These are phyloP conservation scores for Basileuterus tristriatus DNA, from an alignment of 2,797 vertebrate species.

Conservation along the genomic window DNA sequence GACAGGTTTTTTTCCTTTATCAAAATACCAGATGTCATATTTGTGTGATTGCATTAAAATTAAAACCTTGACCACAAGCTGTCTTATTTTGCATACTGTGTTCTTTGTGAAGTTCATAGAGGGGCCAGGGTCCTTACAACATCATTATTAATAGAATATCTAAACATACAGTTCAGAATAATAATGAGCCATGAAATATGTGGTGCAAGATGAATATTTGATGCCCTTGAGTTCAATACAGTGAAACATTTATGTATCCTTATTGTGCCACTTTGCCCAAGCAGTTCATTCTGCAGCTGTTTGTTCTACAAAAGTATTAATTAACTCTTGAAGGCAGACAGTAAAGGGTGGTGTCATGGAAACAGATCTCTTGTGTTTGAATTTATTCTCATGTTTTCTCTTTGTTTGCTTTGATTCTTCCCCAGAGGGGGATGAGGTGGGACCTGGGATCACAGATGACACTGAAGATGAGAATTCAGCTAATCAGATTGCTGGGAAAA, in stretches of 20 bases:
- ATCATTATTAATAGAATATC: background rate
- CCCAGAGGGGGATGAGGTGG: constrained; percentile 93
- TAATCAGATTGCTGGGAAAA: constrained; percentile 96
- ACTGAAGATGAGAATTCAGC: constrained; percentile 93
- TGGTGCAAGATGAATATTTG: background rate
- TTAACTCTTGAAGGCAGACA: background rate
- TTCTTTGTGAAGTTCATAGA: background rate
- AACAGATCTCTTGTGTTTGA: background rate
- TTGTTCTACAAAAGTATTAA: background rate
- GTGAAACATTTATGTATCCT: background rate
- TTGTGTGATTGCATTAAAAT: background rate
- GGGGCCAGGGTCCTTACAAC: background rate
- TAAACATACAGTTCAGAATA: background rate
- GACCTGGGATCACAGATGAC: constrained; percentile 90
- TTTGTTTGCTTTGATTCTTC: constrained; percentile 23
- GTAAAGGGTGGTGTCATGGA: background rate
- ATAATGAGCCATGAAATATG: background rate
- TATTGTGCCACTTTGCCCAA: background rate
- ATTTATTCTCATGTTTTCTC: background rate
- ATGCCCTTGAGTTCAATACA: background rate
- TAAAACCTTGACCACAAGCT: background rate
- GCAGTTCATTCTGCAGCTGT: background rate
- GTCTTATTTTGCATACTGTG: background rate
- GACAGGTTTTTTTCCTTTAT: background rate
- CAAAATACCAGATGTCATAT: background rate